phyloP scores from a whole-genome alignment of 2,888 invertebrate genomes.

The Polydrusus tereticollis region DNA sequence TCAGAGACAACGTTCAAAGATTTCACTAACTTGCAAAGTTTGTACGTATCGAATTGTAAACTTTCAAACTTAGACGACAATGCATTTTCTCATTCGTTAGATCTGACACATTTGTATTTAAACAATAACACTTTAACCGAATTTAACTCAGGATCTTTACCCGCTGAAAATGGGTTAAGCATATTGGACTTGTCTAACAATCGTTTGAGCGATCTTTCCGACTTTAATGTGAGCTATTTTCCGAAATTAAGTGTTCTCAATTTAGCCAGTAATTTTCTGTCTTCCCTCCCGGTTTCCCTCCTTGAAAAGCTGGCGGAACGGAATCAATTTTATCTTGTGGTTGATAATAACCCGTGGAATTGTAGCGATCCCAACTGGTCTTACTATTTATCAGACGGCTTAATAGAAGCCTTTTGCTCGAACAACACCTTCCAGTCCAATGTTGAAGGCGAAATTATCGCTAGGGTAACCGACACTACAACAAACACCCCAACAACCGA shows the following conservation, averaged over 20 bases:
- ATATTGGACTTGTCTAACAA: slow-evolving; percentile 52
- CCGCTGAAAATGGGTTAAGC: slow-evolving; percentile 35
- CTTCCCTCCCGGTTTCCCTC: slow-evolving; percentile 48
- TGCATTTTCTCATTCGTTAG: slow-evolving; percentile 36
- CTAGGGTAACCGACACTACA: not conserved
- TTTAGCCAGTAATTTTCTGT: slow-evolving; percentile 51
- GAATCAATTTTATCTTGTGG: slow-evolving; percentile 51
- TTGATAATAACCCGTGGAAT: slow-evolving; percentile 55
- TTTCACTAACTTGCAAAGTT: slow-evolving; percentile 45
- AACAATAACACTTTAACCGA: slow-evolving; percentile 44
- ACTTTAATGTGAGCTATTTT: slow-evolving; percentile 51
- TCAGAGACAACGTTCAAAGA: slow-evolving; percentile 38
- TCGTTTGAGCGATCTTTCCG: slow-evolving; percentile 46
- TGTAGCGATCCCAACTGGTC: slow-evolving; percentile 48
- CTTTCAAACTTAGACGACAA: slow-evolving; percentile 40
- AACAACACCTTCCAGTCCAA: slow-evolving; percentile 27
- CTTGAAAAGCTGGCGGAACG: slow-evolving; percentile 44
- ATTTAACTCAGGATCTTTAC: slow-evolving; percentile 41
- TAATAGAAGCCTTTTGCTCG: slow-evolving; percentile 45
- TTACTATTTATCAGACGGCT: slow-evolving; percentile 26
- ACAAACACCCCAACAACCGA: not conserved
- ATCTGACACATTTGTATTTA: slow-evolving; percentile 43
- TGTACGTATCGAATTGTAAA: slow-evolving; percentile 43
- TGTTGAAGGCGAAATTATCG: not conserved
- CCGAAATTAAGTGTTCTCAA: slow-evolving; percentile 50